Conservation (phyloP, 2,888 invertebrate genomes). For the Monopis laevigella region DNA sequence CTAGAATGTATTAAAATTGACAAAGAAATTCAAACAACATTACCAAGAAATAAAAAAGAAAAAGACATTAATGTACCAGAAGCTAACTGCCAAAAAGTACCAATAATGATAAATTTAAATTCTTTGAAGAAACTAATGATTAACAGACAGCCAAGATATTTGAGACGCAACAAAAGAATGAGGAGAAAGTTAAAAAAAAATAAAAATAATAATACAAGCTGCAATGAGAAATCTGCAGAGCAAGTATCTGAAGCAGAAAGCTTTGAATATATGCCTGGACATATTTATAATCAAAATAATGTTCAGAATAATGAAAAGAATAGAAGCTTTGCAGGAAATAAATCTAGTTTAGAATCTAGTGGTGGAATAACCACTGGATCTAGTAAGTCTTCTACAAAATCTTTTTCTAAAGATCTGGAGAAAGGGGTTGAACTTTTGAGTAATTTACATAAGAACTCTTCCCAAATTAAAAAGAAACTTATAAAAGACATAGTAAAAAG, state of each 20-base stretch:
- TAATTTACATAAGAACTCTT: conserved; percentile 67
- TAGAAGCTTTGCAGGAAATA: conserved; percentile 36
- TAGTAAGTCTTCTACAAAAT: conserved; percentile 45
- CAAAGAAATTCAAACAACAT: conserved; percentile 50
- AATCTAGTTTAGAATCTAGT: conserved; percentile 57
- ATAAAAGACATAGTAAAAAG: conserved; percentile 72
- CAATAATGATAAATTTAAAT: conserved; percentile 45
- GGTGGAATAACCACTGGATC: conserved; percentile 45
- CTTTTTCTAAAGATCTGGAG: conserved; percentile 69
- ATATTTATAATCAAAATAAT: conserved; percentile 65
- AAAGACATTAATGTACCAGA: conserved; percentile 14
- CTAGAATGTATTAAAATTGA: conserved; percentile 29
- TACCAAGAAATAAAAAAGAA: conserved; percentile 21
- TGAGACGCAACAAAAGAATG: conserved; percentile 21
- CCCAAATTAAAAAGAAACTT: conserved; percentile 68
- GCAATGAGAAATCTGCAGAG: conserved; percentile 37
- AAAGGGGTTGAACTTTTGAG: conserved; percentile 69
- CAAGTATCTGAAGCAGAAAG: conserved; percentile 70
- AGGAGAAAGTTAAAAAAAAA: conserved; percentile 30
- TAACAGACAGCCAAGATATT: not conserved
- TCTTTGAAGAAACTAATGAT: conserved; percentile 30
- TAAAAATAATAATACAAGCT: conserved; percentile 28
- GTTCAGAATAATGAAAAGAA: conserved; percentile 20
- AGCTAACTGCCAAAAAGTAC: conserved; percentile 27
- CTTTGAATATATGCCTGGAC: conserved; percentile 72